Evolutionary conservation across 2,113 vertebrate species (phyloP).

Genomic region (Spilogale gracilis): DNA sequence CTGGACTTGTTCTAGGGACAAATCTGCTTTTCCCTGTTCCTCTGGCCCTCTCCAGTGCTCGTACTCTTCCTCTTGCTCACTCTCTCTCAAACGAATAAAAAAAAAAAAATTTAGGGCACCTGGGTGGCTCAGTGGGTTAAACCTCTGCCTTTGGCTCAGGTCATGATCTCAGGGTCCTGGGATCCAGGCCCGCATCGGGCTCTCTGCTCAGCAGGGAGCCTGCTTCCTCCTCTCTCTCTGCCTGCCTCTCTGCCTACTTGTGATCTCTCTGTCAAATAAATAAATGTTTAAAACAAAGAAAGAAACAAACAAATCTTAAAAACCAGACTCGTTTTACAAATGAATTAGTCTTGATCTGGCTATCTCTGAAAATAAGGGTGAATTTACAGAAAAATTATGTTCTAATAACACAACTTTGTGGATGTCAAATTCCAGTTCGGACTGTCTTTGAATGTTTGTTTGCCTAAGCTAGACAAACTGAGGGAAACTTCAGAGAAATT

Average conservation of each 20-base stretch:
- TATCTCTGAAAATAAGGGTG: not conserved
- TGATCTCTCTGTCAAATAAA: too few species aligned
- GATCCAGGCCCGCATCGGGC: too few species aligned
- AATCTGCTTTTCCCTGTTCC: not conserved
- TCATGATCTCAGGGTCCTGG: too few species aligned
- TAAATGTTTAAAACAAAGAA: too few species aligned
- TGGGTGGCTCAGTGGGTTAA: too few species aligned
- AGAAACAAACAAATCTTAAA: not conserved
- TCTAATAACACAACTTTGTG: not conserved
- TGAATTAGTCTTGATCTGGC: not conserved
- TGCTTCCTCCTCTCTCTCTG: too few species aligned
- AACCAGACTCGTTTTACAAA: not conserved
- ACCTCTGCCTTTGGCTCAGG: too few species aligned
- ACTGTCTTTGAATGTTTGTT: not conserved
- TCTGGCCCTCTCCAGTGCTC: not conserved
- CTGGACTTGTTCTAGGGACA: not conserved
- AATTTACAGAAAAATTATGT: not conserved
- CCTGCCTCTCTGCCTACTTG: too few species aligned
- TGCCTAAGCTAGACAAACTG: not conserved
- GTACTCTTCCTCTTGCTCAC: not conserved
- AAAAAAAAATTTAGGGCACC: too few species aligned
- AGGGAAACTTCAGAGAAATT: not conserved
- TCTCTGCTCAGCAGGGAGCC: too few species aligned
- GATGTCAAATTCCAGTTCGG: not conserved
- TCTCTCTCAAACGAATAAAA: not conserved